Conservation (phyloP, 92 coral and sea anemone genomes). For the Meandrina meandrites region DNA sequence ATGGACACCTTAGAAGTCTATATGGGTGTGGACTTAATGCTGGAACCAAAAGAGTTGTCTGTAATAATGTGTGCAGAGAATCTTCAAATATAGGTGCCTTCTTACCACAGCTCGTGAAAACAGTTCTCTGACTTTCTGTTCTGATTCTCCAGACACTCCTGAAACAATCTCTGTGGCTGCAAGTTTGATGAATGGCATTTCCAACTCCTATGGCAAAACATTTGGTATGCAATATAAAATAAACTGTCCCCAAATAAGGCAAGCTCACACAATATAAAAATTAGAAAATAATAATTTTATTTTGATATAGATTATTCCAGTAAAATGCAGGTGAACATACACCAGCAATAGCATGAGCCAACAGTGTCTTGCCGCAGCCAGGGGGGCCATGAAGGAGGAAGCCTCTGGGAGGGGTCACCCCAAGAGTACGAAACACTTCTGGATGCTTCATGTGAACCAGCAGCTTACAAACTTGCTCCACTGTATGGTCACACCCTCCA, state of each 20-base stretch:
- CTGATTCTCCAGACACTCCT: constrained; percentile 99
- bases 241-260: neutral
- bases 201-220: constrained; percentile 68
- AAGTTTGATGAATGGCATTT: constrained; percentile 84
- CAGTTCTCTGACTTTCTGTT: constrained; percentile 89
- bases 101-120: constrained; percentile 90
- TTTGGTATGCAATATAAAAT: neutral
- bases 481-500: constrained; percentile 89
- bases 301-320: too few relatives aligned
- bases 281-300: too few relatives aligned
- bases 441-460: constrained; percentile 95
- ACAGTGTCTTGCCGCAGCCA: constrained; percentile 96
- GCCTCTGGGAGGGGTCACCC: constrained; percentile 96
- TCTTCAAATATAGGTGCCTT: neutral
- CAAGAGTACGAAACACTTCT: constrained; percentile 91
- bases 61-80: too few relatives aligned
- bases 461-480: constrained; percentile 90
- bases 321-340: constrained; percentile 25
- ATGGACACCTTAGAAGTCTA: neutral
- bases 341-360: constrained; percentile 99
- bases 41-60: too few relatives aligned
- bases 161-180: constrained; percentile 99
- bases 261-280: too few relatives aligned
- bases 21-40: neutral
- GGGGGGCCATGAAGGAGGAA: constrained; percentile 99